phyloP scores from a whole-genome alignment of 2,888 invertebrate genomes.

The Aphidius colemani region DNA sequence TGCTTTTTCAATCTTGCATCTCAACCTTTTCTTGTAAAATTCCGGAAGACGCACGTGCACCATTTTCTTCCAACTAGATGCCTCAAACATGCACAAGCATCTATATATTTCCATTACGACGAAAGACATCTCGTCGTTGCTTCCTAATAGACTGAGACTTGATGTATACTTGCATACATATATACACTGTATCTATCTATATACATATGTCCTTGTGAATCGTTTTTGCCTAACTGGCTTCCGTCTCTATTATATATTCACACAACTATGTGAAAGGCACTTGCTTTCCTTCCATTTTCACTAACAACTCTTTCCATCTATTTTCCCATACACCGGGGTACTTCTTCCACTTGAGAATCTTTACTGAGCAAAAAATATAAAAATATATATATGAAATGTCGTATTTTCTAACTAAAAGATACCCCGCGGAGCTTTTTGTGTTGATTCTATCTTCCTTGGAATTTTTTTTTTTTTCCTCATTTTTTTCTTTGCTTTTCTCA shows the following conservation, averaged over 20 bases:
- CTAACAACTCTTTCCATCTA: neutral
- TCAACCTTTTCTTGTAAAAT: neutral
- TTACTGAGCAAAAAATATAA: conserved; percentile 24
- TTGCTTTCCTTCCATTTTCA: conserved; percentile 23
- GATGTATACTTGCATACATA: neutral
- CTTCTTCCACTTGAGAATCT: conserved; percentile 21
- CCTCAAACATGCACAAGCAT: neutral
- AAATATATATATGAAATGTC: conserved; percentile 11
- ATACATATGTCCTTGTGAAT: neutral
- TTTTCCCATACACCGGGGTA: conserved; percentile 11
- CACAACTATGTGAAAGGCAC: conserved; percentile 11
- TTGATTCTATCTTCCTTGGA: conserved; percentile 10
- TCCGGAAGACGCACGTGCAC: neutral
- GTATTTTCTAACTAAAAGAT: conserved; percentile 18
- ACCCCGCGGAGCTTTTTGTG: conserved; percentile 21
- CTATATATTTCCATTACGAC: neutral
- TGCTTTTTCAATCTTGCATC: neutral
- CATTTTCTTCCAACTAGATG: neutral
- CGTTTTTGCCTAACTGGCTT: neutral
- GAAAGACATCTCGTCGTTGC: conserved; percentile 5
- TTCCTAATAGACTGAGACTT: conserved; percentile 4
- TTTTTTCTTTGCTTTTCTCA: too few relatives aligned
- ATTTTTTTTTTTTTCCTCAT: too few relatives aligned
- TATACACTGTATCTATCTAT: neutral
- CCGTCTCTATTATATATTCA: conserved; percentile 12